Conservation (phyloP, 1,140 invertebrate species). For the Oryzaephilus surinamensis region DNA sequence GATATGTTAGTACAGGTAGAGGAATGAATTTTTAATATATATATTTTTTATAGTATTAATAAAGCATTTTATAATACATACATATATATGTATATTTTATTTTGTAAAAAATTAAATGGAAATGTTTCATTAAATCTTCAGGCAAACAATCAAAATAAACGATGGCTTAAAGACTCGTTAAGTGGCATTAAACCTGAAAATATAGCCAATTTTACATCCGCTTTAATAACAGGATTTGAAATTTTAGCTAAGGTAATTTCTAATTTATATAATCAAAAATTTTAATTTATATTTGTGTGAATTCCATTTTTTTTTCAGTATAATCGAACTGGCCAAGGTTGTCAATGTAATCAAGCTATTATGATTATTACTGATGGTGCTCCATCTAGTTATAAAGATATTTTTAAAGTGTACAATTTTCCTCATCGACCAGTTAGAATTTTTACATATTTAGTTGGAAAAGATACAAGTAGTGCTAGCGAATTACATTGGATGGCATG, state of each 20-base stretch:
- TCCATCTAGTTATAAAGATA: slow-evolving; percentile 77
- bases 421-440: slow-evolving; percentile 72
- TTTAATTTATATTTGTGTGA: too few species aligned
- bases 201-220: slow-evolving; percentile 72
- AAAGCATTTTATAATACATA: too few species aligned
- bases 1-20: slow-evolving; percentile 75
- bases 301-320: slow-evolving; percentile 15
- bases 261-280: too few species aligned
- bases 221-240: slow-evolving; percentile 76
- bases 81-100: too few species aligned
- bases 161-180: slow-evolving; percentile 63
- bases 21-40: too few species aligned
- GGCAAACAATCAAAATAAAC: slow-evolving; percentile 85
- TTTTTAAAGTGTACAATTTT: slow-evolving; percentile 81
- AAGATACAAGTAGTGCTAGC: slow-evolving; percentile 83
- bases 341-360: slow-evolving; percentile 88
- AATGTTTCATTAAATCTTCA: too few species aligned
- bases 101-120: too few species aligned
- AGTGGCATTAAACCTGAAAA: slow-evolving; percentile 57
- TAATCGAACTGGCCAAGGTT: slow-evolving; percentile 47
- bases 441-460: slow-evolving; percentile 94
- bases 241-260: slow-evolving; percentile 60
- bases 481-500: slow-evolving; percentile 96
- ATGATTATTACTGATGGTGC: slow-evolving; percentile 99
- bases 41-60: too few species aligned